phyloP scores from a whole-genome alignment of 2,113 vertebrate genomes.

The Rhea americana region DNA sequence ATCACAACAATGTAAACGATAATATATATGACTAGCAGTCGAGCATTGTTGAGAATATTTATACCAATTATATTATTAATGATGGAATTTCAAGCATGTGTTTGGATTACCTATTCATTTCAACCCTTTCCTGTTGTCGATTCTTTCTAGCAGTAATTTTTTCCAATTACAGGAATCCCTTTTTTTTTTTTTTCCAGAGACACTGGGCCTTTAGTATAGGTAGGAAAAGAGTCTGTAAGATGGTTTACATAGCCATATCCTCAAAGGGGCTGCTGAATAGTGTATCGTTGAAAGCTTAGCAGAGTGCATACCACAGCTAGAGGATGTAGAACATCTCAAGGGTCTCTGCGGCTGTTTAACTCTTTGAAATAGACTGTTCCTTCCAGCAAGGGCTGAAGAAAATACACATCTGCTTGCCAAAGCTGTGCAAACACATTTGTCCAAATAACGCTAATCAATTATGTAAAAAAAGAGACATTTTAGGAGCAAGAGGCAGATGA shows the following conservation, averaged over 20 bases:
- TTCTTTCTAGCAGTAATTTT: slow-evolving; percentile 82
- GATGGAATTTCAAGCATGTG: slow-evolving; percentile 69
- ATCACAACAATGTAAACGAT: slow-evolving; percentile 8
- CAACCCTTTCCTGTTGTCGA: slow-evolving; percentile 60
- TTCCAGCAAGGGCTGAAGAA: slow-evolving; percentile 40
- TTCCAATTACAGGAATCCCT: slow-evolving; percentile 83
- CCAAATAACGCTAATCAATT: not conserved
- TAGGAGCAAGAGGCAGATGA: not conserved
- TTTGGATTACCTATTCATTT: slow-evolving; percentile 70
- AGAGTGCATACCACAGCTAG: slow-evolving; percentile 53
- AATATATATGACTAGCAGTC: slow-evolving; percentile 41
- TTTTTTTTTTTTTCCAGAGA: slow-evolving; percentile 79
- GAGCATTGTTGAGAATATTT: slow-evolving; percentile 38
- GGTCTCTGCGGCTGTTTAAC: slow-evolving; percentile 39
- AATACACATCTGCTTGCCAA: slow-evolving; percentile 35
- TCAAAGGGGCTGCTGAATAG: slow-evolving; percentile 51
- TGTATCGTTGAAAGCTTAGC: slow-evolving; percentile 57
- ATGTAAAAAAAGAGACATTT: not conserved
- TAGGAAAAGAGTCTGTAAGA: slow-evolving; percentile 68
- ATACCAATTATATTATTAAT: slow-evolving; percentile 62
- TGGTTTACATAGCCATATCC: slow-evolving; percentile 66
- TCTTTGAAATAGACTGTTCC: slow-evolving; percentile 57
- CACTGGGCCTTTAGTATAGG: slow-evolving; percentile 83
- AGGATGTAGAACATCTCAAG: slow-evolving; percentile 67
- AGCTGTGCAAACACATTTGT: slow-evolving; percentile 53